Base-by-base conservation (phyloP, 2,888 invertebrate genomes). In the Melipona beecheii region DNA sequence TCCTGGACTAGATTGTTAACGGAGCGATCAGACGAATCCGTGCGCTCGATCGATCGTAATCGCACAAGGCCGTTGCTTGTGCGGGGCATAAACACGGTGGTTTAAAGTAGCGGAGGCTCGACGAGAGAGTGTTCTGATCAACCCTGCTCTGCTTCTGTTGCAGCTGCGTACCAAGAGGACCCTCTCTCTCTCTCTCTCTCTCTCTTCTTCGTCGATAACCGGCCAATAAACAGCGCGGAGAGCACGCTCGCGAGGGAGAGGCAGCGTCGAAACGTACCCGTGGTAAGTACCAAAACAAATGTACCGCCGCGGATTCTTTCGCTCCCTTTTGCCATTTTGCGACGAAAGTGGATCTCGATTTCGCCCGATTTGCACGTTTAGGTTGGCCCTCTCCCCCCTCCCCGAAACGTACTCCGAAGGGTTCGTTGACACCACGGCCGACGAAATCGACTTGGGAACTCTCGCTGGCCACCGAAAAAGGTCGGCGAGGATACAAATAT, bases 281-380 rank as follows among this genome's bases (percentile, higher is more conserved):
- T 69, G 84, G 85, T 86, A 72, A 86, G 84, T 84, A 86, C 24
- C 78, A 75, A 84, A 84, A 81, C 78, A 84, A 86, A 84, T 73
- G 31, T 65, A 9, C 21, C 64, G 9, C 31, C 64, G 21, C 13
- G 31, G 31, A 64, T n/a, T n/a, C 2, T 21, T 11, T 13, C 62
- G 0, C 31, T 4, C 17, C 4, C 31, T 66, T 71, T 52, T 65
- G n/a, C 31, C 54, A 31, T 21, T 52, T 31, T 52, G n/a, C 4
- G n/a, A 68, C 58, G 9, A 58, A 50, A 58, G 74, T 64, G 66
- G 66, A 66, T 70, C 52, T 68, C 27, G 27, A 62, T 74, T 43
- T 54, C 36, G 24, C 4, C n/a, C 24, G 74, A 27, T 43, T 31
- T 43, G 43, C 43, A 43, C 71, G 60, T 49, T 70, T 71, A 77